A percentile compares a stretch with the other conserved stretches of the same genome.
phyloP scores from a whole-genome alignment of 2,797 vertebrate genomes.

The Heteromormyrus szaboi region DNA sequence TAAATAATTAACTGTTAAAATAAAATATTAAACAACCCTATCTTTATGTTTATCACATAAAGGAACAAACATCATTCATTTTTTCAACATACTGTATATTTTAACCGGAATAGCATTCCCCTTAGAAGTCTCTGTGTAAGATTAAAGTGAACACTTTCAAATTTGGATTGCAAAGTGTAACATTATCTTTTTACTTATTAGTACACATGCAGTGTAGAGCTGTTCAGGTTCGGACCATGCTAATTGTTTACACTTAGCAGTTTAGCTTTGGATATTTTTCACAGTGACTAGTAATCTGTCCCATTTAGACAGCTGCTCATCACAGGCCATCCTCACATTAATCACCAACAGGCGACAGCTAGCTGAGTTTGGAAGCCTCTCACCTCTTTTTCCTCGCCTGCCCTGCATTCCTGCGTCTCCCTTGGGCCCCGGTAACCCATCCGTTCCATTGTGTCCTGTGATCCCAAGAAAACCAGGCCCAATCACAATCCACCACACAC shows the following conservation, averaged over 20 bases:
- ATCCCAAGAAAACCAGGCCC: conserved; percentile 67
- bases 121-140: not conserved
- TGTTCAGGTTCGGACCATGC: not conserved
- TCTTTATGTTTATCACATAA: not conserved
- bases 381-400: conserved; percentile 87
- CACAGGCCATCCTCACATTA: not conserved
- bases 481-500: too few relatives aligned
- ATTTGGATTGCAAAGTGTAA: not conserved
- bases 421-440: conserved; percentile 76
- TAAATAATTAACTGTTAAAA: not conserved
- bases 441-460: conserved; percentile 80
- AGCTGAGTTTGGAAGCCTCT: not conserved
- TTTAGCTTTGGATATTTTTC: not conserved
- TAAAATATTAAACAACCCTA: not conserved
- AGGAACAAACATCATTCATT: not conserved
- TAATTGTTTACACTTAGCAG: not conserved
- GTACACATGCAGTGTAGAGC: not conserved
- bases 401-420: conserved; percentile 75
- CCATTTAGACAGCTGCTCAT: not conserved
- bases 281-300: not conserved
- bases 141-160: not conserved
- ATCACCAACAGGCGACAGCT: not conserved
- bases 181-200: not conserved
- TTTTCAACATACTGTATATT: not conserved
- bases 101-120: not conserved